Evolutionary conservation across 2,888 invertebrate species (phyloP), one percentile per base, ranked within the genome.

Genomic region (Stenotaenia linearis): DNA sequence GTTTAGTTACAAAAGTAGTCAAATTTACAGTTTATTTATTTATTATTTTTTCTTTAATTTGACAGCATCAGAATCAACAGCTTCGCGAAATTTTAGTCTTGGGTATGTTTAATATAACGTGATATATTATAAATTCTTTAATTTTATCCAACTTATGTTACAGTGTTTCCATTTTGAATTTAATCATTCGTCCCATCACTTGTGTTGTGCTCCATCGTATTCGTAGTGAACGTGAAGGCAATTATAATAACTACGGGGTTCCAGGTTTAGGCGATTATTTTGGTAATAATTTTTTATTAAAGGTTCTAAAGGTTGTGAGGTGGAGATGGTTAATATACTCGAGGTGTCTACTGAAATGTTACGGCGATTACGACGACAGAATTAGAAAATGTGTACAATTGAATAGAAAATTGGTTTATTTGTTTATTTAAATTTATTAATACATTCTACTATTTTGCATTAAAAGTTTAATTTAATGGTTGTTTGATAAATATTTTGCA

Each of bases 241-340:
- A 23, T 28, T 79, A 79, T 30, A 79, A 37, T 28, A 79, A 77
- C 50, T 79, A 45, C 50, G 79, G 79, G 15, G 56, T 79, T 28
- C 77, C 79, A 12, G 74, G 40, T 6, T 56, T 79, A 23, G 77
- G 79, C 28, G 74, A 79, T 77, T 79, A 79, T 79, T 79, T 79
- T 79, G 79, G 79, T 74, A 56, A 77, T 75, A 18, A 18, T 32
- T 12, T 69, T 15, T 4, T n/a, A 18, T 18, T 50, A n/a, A 50
- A 50, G 50, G 50, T 50, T n/a, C 21, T 1, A 50, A 4, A 18
- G n/a, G n/a, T n/a, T 7, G 3, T 50, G 21, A n/a, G 21, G 3
- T 18, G 18, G 50, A 50, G 21, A n/a, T 50, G 18, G 18, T 18
- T 18, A 50, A 50, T 50, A 7, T 50, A 6, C 50, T 50, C 18